These are phyloP conservation scores for Philypnodon macrostomus DNA, from an alignment of 2,797 vertebrate genomes.

Conservation along the genomic window DNA sequence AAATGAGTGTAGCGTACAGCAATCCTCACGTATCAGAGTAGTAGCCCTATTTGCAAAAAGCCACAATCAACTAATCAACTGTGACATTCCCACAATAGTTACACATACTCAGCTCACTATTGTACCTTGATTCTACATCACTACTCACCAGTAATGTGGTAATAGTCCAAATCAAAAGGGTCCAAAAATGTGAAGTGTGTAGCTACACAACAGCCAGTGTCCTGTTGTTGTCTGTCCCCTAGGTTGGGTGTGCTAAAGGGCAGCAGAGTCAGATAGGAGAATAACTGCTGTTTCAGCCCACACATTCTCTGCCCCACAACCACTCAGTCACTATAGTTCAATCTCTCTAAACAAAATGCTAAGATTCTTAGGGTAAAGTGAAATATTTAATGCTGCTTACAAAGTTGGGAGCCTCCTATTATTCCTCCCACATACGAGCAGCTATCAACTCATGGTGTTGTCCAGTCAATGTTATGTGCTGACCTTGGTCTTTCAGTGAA, in stretches of 20 bases:
- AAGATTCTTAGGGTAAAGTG: conserved; percentile 7
- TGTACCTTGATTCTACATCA: not conserved
- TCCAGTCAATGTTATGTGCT: conserved; percentile 63
- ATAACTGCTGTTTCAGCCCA: conserved; percentile 73
- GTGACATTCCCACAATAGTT: not conserved
- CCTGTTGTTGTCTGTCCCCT: conserved; percentile 33
- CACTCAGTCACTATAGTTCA: conserved; percentile 36
- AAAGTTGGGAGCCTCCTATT: conserved; percentile 12
- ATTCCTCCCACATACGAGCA: conserved; percentile 46
- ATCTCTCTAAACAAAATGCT: conserved; percentile 8
- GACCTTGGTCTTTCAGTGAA: conserved; percentile 70
- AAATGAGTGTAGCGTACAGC: conserved; percentile 16
- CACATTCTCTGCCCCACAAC: conserved; percentile 49
- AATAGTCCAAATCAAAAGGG: conserved; percentile 31
- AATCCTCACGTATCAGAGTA: conserved; percentile 16
- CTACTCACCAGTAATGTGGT: conserved; percentile 55
- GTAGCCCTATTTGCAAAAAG: not conserved
- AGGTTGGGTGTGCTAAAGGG: conserved; percentile 36
- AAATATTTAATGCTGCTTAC: conserved; percentile 11
- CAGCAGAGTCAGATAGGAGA: conserved; percentile 57
- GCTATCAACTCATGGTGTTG: conserved; percentile 44
- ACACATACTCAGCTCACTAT: not conserved
- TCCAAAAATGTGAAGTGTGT: conserved; percentile 15
- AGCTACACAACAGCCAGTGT: conserved; percentile 10
- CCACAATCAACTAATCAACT: not conserved